Evolutionary conservation across 2,797 vertebrate species (phyloP), one percentile per base, ranked within the genome.

Genomic region (Coccyzus lansbergi): DNA sequence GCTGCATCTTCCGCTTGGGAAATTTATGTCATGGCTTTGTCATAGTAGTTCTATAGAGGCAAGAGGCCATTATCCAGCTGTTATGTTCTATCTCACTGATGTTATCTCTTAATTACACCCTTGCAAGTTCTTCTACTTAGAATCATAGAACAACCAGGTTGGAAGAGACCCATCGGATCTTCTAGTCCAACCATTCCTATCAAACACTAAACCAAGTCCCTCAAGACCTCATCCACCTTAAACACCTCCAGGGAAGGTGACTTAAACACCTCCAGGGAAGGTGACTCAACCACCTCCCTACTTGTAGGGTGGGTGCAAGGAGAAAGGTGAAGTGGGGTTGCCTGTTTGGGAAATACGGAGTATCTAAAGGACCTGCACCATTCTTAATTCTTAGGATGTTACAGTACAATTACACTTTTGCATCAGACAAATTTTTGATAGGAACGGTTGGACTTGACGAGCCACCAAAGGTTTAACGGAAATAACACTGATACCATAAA

Each of bases 51-150:
- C 13, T 20, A 29, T 2, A 83, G 85, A 93, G 86, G 85, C 78
- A 88, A 82, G 78, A 69, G 88, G 65, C 63, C 71, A 94, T 95
- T 95, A 95, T 38, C 75, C 87, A 85, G 77, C 82, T 92, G 90
- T 96, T 94, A 94, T 9, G 25, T n/a, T 92, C 83, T 67, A 60
- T 90, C 92, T 92, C 46, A 2, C 64, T 7, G 78, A 76, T 2
- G 1, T 94, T 95, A 92, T 95, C 96, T 90, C 85, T 65, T 94
- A 94, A 95, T 84, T 96, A 92, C 53, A 44, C 6, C 5, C 90
- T 94, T 86, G 90, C 67, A 71, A 86, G 78, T 88, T 64, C 62
- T 83, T 72, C 77, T 88, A 8, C n/a, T n/a, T n/a, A n/a, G n/a
- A n/a, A n/a, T n/a, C n/a, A n/a, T n/a, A n/a, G n/a, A n/a, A n/a